Evolutionary conservation across 2,113 vertebrate species (phyloP).

Genomic region (Myocastor coypus): DNA sequence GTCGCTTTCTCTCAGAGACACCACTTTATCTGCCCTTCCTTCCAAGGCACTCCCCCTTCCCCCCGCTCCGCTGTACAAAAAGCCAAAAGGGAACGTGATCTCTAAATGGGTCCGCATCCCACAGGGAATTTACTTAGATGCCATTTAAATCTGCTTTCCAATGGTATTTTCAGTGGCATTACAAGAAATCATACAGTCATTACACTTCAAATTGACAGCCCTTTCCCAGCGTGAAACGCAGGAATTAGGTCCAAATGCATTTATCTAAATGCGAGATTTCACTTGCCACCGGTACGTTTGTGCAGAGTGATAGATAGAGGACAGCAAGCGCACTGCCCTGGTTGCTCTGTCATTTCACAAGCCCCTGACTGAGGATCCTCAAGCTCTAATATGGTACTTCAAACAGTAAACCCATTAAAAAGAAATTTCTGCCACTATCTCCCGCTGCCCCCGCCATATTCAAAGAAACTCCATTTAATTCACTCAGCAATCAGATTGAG

Average conservation of each 20-base stretch:
- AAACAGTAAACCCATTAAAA: constrained; percentile 80
- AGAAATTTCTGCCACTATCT: constrained; percentile 63
- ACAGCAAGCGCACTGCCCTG: constrained; percentile 70
- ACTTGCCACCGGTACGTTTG: constrained; percentile 74
- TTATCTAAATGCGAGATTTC: constrained; percentile 84
- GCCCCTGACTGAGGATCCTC: constrained; percentile 64
- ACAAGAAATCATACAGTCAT: constrained; percentile 78
- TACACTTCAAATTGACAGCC: constrained; percentile 82
- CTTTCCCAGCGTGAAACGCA: constrained; percentile 74
- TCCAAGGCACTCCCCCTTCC: constrained; percentile 64
- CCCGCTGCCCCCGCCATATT: constrained; percentile 21
- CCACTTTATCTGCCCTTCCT: constrained; percentile 77
- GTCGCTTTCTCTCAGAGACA: constrained; percentile 66
- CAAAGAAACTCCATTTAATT: constrained; percentile 48
- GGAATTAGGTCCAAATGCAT: constrained; percentile 85
- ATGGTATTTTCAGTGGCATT: constrained; percentile 61
- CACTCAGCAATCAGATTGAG: constrained; percentile 52
- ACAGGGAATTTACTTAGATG: constrained; percentile 84
- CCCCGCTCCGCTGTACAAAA: constrained; percentile 80
- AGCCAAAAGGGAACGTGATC: constrained; percentile 81
- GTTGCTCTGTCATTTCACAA: constrained; percentile 71
- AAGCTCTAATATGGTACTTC: constrained; percentile 78
- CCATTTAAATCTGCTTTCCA: constrained; percentile 80
- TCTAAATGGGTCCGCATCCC: constrained; percentile 77
- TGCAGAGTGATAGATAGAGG: constrained; percentile 74